Base-by-base conservation (phyloP, 2,888 invertebrate species). In the Matsumyia berberina region DNA sequence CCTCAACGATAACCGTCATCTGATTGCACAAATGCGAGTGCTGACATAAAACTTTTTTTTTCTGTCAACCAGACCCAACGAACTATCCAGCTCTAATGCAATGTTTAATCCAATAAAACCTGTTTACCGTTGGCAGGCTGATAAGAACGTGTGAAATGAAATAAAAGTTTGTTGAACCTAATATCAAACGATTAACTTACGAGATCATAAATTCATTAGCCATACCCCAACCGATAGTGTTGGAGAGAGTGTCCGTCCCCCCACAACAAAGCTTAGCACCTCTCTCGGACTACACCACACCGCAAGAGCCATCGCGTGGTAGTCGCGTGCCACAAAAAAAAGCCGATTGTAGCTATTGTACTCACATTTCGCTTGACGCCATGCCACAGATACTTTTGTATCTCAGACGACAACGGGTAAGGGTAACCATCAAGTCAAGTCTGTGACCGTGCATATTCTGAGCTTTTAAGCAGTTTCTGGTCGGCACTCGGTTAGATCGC, bases 381-480 rank as follows among this genome's bases (percentile, higher is more conserved):
- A 37, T 1, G 4, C 11, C 31, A 17, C 6, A 69, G 67, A 55
- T 44, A 69, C 55, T 9, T 33, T 69, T 46, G 44, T 44, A 33
- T 24, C n/a, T 57, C 46, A 31, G 0, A n/a, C 8, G 29, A 3
- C 33, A 55, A 44, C 29, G 17, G 4, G 37, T 29, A 33, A 5
- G 4, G 5, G 44, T 24, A 57, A 33, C 49, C 37, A 11, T 66
- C 31, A n/a, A n/a, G n/a, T n/a, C n/a, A n/a, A 31, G 42, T 39
- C n/a, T 12, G 5, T 6, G 9, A 6, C 12, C 55, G n/a, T 53
- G 19, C 60, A 58, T 12, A 49, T 51, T 53, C 35, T 60, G 42
- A 69, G 69, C 69, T 78, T 62, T 55, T 4, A 31, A 31, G 29
- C 44, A 83, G 83, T 83, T 73, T 67, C 67, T 55, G 39, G 67